Percentiles rank a stretch among this genome's conserved stretches.
phyloP scores from a whole-genome alignment of 2,797 vertebrate species.

The Poeciliopsis presidionis region DNA sequence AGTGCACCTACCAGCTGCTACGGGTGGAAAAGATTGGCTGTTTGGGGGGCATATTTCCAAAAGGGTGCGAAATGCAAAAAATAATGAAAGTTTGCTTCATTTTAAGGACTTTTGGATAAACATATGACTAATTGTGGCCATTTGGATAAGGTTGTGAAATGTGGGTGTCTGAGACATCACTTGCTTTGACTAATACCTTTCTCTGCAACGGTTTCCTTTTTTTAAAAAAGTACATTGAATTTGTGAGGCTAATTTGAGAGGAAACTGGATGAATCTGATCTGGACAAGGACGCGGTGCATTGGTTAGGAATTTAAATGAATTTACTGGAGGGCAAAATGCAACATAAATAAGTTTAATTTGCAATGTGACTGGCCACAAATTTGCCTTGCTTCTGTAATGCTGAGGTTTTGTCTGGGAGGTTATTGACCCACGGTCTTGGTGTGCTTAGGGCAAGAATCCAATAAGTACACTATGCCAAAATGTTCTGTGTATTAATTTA shows the following conservation, averaged over 20 bases:
- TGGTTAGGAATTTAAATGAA: conserved; percentile 1
- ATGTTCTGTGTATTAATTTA: conserved; percentile 10
- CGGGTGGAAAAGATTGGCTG: neutral
- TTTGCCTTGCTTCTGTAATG: neutral
- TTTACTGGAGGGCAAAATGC: conserved; percentile 1
- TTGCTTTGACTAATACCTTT: conserved; percentile 41
- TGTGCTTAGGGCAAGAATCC: neutral
- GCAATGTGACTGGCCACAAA: neutral
- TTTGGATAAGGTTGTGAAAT: conserved; percentile 38
- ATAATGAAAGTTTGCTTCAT: conserved; percentile 25
- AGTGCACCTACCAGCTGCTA: neutral
- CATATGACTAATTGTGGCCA: conserved; percentile 55
- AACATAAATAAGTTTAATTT: neutral
- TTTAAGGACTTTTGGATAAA: conserved; percentile 27
- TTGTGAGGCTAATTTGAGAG: conserved; percentile 11
- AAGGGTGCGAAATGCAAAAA: neutral
- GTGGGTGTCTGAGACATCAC: conserved; percentile 39
- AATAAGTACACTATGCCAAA: neutral
- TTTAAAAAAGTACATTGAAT: neutral
- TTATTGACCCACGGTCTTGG: neutral
- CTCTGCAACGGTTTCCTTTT: conserved; percentile 9
- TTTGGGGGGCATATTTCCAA: neutral
- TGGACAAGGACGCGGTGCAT: neutral
- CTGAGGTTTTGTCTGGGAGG: neutral
- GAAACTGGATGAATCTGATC: neutral